A percentile compares a stretch with the other conserved stretches of the same genome.
phyloP scores from a whole-genome alignment of 2,797 vertebrate species.

The Etheostoma perlongum region DNA sequence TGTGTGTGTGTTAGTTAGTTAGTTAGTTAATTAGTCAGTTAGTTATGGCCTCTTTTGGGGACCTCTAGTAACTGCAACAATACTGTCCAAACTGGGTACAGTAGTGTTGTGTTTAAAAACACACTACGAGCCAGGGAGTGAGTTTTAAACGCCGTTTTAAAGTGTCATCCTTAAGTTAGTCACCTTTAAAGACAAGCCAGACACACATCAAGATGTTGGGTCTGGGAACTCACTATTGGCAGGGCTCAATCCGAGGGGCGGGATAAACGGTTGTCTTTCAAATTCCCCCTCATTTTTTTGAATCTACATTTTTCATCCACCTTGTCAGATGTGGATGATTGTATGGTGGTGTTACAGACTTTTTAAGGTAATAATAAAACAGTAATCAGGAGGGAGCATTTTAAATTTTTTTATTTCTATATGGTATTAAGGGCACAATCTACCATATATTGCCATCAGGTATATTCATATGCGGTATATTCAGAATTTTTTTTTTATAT shows the following conservation, averaged over 20 bases:
- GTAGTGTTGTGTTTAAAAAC: not conserved
- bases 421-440: not conserved
- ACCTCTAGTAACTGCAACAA: slow-evolving; percentile 23
- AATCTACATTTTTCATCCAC: not conserved
- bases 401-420: not conserved
- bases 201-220: no score
- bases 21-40: no score
- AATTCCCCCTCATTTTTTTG: no score
- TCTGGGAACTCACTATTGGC: no score
- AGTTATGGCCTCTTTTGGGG: not conserved
- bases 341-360: not conserved
- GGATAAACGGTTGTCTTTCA: no score
- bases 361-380: not conserved
- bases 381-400: not conserved
- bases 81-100: not conserved
- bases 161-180: not conserved
- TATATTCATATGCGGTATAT: not conserved
- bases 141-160: not conserved
- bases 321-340: not conserved
- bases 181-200: no score
- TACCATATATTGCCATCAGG: not conserved
- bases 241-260: no score
- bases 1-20: slow-evolving; percentile 14
- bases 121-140: not conserved
- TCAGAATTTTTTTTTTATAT: not conserved